Conservation (phyloP, 2,888 invertebrate genomes). For the Archaeoteleia sp. region DNA sequence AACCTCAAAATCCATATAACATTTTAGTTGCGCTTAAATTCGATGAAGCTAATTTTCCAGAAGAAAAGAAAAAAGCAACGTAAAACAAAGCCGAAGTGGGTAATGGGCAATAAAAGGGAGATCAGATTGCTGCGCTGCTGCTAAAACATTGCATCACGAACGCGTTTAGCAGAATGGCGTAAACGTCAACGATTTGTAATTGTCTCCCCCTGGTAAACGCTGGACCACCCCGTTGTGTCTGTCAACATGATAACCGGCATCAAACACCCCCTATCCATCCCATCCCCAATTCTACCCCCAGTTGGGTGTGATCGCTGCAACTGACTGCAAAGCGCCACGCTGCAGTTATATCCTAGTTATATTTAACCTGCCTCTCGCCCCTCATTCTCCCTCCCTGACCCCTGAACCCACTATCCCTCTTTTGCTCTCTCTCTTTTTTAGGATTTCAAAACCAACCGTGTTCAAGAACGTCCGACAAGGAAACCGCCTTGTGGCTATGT, state of each 20-base stretch:
- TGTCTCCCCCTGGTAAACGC: conserved; percentile 66
- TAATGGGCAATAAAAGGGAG: conserved; percentile 23
- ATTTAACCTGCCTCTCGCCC: conserved; percentile 42
- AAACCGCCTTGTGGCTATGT: too few species aligned
- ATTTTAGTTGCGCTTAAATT: too few species aligned
- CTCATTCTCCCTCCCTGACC: conserved; percentile 22
- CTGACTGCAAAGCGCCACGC: conserved; percentile 69
- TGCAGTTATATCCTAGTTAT: conserved; percentile 65
- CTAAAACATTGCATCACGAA: conserved; percentile 50
- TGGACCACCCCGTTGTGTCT: conserved; percentile 67
- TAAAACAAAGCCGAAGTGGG: conserved; percentile 16
- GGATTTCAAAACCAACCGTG: too few species aligned
- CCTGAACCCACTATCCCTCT: too few species aligned
- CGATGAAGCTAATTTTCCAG: too few species aligned
- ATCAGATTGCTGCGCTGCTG: conserved; percentile 33
- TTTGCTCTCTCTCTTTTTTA: too few species aligned
- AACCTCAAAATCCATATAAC: too few species aligned
- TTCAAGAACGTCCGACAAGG: too few species aligned
- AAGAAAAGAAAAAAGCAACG: too few species aligned
- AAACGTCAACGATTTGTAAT: conserved; percentile 74
- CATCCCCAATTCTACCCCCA: conserved; percentile 53
- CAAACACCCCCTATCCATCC: conserved; percentile 68
- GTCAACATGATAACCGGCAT: conserved; percentile 74
- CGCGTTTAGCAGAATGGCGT: conserved; percentile 58
- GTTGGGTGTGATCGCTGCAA: conserved; percentile 66